A percentile compares a stretch with the other conserved stretches of the same genome.
Conservation (phyloP, 64 coral and sea anemone species). For the Orbicella faveolata region DNA sequence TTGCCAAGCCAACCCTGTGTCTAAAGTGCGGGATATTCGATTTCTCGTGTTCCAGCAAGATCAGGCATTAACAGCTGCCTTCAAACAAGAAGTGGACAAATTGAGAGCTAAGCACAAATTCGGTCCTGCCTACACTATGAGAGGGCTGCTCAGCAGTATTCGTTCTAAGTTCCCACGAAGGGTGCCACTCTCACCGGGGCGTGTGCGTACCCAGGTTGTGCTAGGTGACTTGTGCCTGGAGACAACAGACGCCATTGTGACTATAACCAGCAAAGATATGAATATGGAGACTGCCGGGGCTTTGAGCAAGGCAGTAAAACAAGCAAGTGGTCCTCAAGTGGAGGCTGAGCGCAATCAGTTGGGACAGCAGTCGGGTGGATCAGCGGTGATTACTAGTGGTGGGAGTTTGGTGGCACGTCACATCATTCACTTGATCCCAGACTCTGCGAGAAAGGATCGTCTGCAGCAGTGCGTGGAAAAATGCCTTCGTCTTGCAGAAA, state of each 20-base stretch:
- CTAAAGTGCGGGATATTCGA: no score
- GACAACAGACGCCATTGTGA: conserved; percentile 29
- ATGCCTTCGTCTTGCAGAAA: no score
- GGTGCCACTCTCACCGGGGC: background rate
- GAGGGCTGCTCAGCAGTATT: no score
- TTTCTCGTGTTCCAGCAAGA: no score
- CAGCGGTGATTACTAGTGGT: conserved; percentile 1
- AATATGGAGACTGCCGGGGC: conserved; percentile 58
- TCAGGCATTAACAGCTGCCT: no score
- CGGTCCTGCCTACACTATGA: no score
- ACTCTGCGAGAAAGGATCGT: background rate
- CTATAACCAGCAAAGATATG: conserved; percentile 20
- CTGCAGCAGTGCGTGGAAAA: background rate
- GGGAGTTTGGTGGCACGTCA: background rate
- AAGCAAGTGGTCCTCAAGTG: background rate
- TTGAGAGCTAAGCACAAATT: no score
- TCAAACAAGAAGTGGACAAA: no score
- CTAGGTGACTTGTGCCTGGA: conserved; percentile 10
- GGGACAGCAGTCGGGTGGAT: background rate
- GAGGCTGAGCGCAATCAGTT: background rate
- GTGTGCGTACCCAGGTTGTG: background rate
- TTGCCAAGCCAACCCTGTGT: no score
- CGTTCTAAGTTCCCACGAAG: background rate
- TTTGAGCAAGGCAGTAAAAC: conserved; percentile 57
- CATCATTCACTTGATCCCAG: conserved; percentile 7